Conservation (phyloP, 2,113 vertebrate species). For the Pampusana beccarii region DNA sequence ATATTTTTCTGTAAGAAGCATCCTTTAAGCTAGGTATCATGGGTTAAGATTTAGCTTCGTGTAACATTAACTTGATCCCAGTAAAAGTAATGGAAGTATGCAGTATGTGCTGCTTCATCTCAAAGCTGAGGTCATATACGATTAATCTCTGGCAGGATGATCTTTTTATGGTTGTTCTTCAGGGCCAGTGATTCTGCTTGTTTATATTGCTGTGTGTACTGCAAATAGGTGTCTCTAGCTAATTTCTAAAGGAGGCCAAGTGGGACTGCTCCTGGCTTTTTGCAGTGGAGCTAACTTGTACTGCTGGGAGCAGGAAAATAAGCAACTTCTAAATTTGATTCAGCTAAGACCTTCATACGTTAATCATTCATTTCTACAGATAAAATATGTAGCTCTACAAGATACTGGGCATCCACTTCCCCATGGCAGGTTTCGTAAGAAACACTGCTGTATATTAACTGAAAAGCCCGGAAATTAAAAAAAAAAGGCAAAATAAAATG, state of each 20-base stretch:
- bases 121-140: neutral
- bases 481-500: neutral
- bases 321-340: neutral
- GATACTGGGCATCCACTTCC: neutral
- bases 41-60: neutral
- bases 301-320: neutral
- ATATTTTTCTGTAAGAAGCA: neutral
- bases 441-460: neutral
- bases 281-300: neutral
- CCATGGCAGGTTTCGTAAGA: neutral
- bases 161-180: conserved; percentile 25
- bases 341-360: neutral
- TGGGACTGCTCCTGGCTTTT: neutral
- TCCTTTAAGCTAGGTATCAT: neutral
- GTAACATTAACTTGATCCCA: neutral
- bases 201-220: neutral
- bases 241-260: neutral
- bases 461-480: neutral
- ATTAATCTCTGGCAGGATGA: neutral
- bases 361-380: neutral
- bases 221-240: neutral
- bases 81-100: neutral
- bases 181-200: neutral
- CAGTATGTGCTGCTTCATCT: neutral
- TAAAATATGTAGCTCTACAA: neutral